Evolutionary conservation across 2,797 vertebrate genomes (phyloP).

Genomic region (Girardinus metallicus): DNA sequence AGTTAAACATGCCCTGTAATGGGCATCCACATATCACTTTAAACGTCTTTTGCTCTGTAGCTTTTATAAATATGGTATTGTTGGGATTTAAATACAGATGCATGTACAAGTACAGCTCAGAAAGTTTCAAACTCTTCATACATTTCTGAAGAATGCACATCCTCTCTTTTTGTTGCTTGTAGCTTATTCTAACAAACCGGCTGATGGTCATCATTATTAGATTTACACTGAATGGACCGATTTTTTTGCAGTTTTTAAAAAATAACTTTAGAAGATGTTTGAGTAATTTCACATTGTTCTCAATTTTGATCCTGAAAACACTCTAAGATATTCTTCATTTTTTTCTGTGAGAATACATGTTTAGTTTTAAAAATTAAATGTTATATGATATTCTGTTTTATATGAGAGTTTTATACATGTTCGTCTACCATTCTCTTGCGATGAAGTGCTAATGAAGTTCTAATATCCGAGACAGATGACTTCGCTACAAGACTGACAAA

Average conservation of each 20-base stretch:
- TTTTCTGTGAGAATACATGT: no score
- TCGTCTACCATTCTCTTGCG: not conserved
- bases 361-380: not conserved
- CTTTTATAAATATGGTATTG: not conserved
- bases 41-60: not conserved
- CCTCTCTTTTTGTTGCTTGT: not conserved
- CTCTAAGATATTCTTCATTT: not conserved
- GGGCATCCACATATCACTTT: constrained; percentile 15
- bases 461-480: no score
- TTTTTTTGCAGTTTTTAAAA: not conserved
- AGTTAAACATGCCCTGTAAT: constrained; percentile 21
- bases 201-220: not conserved
- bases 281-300: not conserved
- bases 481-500: not conserved
- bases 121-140: not conserved
- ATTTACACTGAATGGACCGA: not conserved
- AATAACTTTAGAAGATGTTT: not conserved
- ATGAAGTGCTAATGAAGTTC: constrained; percentile 1
- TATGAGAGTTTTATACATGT: not conserved
- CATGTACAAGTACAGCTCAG: not conserved
- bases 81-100: not conserved
- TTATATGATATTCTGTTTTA: not conserved
- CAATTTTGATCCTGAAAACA: not conserved
- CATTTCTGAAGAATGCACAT: not conserved
- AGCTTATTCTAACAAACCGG: not conserved